A percentile compares a stretch with the other conserved stretches of the same genome.
Evolutionary conservation across 1,140 invertebrate genomes (phyloP).

Genomic region (Camponotus vicinus): DNA sequence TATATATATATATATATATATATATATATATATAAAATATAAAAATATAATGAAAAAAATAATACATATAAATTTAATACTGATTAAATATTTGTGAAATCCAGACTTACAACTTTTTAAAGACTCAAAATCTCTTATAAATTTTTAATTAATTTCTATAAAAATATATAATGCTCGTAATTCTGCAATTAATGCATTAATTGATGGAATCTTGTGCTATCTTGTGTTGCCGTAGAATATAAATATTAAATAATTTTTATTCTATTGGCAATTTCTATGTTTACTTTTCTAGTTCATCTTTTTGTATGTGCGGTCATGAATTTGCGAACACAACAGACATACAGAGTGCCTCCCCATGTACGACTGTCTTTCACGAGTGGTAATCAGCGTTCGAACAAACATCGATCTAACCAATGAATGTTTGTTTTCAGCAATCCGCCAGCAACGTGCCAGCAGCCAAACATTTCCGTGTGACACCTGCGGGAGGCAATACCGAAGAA

Average conservation of each 20-base stretch:
- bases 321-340: not conserved
- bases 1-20: too few relatives aligned
- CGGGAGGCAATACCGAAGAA: conserved; percentile 79
- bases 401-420: conserved; percentile 54
- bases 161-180: too few relatives aligned
- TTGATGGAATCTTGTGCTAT: not conserved
- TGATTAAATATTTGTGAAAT: not conserved
- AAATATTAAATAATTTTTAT: not conserved
- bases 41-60: too few relatives aligned
- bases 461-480: conserved; percentile 81
- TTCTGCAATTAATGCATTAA: too few relatives aligned
- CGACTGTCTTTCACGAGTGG: conserved; percentile 14
- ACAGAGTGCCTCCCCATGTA: not conserved
- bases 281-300: not conserved
- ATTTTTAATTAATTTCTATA: too few relatives aligned
- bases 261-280: not conserved
- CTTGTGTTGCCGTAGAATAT: not conserved
- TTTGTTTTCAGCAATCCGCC: conserved; percentile 74
- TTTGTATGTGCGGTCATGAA: not conserved
- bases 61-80: too few relatives aligned
- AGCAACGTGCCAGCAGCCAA: conserved; percentile 45
- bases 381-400: not conserved
- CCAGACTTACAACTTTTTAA: not conserved
- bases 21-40: too few relatives aligned
- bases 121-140: too few relatives aligned